Evolutionary conservation across 2,888 invertebrate species (phyloP), one percentile per base, ranked within the genome.

Genomic region (Homarus gammarus): DNA sequence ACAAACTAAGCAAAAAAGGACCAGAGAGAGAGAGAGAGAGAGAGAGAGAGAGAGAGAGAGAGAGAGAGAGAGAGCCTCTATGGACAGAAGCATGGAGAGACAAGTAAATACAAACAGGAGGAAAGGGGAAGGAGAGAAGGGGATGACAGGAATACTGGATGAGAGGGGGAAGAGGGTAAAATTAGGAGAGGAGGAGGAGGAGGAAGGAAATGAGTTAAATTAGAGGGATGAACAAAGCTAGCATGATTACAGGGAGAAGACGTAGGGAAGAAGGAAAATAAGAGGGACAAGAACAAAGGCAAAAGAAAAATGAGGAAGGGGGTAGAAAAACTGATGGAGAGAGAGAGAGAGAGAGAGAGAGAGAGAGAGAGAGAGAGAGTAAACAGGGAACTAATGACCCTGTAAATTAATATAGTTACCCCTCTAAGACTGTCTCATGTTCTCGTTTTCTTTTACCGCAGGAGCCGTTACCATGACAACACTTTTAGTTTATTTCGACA

Each of bases 321-420:
- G 73, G 40, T 18, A 73, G 10, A 73, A 27, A 38, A 27, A 73
- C n/a, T 38, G 40, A 73, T 38, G 73, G 40, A 73, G 40, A 38
- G 15, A 31, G 31, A 31, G 31, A 31, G 31, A 31, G 31, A 31
- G 31, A 31, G 31, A 31, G 31, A 31, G 31, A 31, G 31, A 31
- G 31, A 68, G 68, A 68, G 68, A 2, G 3, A 68, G 68, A 68
- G 68, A 68, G 72, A 31, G 72, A 31, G 72, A 72, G 72, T n/a
- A n/a, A n/a, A n/a, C n/a, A n/a, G n/a, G n/a, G n/a, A n/a, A n/a
- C n/a, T n/a, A n/a, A n/a, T n/a, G n/a, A n/a, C n/a, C n/a, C n/a
- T n/a, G n/a, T n/a, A n/a, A n/a, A n/a, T n/a, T n/a, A n/a, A n/a
- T n/a, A n/a, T n/a, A n/a, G n/a, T n/a, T n/a, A n/a, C n/a, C n/a